Evolutionary conservation across 2,888 invertebrate genomes (phyloP), one percentile per base, ranked within the genome.

Genomic region (Apotomis capreana): DNA sequence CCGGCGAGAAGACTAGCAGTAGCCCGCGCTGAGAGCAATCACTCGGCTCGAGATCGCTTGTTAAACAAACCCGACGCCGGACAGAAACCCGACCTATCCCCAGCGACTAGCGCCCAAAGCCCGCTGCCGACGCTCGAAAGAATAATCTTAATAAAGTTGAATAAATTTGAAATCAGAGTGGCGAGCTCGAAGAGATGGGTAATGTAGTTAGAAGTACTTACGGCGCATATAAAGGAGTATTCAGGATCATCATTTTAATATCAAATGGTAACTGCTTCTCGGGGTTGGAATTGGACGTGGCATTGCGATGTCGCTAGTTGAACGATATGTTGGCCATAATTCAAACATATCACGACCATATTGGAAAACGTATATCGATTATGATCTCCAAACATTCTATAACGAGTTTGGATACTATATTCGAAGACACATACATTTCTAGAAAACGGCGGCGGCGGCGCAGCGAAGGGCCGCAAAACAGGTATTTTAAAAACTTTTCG

Each of bases 41-140:
- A 80, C 76, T 76, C 70, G 69, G 74, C 76, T 82, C 80, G 77
- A 83, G 84, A 82, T 76, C 76, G 79, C 83, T 87, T 83, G 84
- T 84, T 84, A 82, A 79, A 76, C 76, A 73, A 49, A 59, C 70
- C 46, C 46, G 26, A 3, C 37, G 13, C 70, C 74, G 73, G 74
- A 49, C 71, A 13, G 80, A 82, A 78, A 70, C 69, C 70, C 64
- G 54, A 79, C 73, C 71, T 83, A 80, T 73, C 44, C 4, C 67
- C 6, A 13, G 5, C 1, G 3, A n/a, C 8, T 59, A 72, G 9
- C 13, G 37, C 3, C 13, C 15, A 59, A 46, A 58, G n/a, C 13
- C n/a, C 46, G 13, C 44, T 63, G 63, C 8, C 1, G 12, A 4
- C 3, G 15, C 9, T 36, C 12, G 54, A 67, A 67, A 54, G 52